Evolutionary conservation across 1,140 invertebrate species (phyloP).

Genomic region (Monochamus saltuarius): DNA sequence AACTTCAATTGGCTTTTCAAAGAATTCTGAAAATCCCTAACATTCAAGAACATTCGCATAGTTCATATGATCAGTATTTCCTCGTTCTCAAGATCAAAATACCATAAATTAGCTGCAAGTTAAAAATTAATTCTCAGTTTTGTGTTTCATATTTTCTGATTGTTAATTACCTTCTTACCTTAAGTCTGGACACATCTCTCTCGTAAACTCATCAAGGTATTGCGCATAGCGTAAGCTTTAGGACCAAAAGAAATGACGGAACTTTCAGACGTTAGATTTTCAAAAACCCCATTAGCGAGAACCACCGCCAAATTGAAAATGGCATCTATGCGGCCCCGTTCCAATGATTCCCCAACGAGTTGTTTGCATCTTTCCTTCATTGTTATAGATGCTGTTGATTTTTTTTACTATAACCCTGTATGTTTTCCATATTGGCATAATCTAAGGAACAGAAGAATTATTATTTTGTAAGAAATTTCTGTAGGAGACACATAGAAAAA

Average conservation of each 20-base stretch:
- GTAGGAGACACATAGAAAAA: no score
- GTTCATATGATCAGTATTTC: conserved; percentile 53
- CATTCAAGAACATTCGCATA: conserved; percentile 58
- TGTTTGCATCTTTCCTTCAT: conserved; percentile 54
- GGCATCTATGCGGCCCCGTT: conserved; percentile 66
- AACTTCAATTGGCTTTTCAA: no score
- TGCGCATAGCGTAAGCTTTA: conserved; percentile 55
- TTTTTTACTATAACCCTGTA: conserved; percentile 57
- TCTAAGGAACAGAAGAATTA: neutral
- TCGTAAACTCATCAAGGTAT: neutral
- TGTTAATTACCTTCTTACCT: no score
- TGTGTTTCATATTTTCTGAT: no score
- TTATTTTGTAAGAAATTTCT: no score
- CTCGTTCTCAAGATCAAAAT: no score
- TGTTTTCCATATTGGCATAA: conserved; percentile 55
- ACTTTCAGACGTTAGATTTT: conserved; percentile 55
- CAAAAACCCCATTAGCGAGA: conserved; percentile 54
- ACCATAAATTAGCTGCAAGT: no score
- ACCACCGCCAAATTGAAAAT: conserved; percentile 79
- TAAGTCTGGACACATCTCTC: conserved; percentile 60
- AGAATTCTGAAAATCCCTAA: conserved; percentile 62
- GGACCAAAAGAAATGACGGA: conserved; percentile 54
- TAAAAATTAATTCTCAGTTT: no score
- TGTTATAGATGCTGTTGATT: conserved; percentile 51
- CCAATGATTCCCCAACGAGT: conserved; percentile 59